Conservation (phyloP, 1,140 invertebrate species). For the Sycobia sp. region DNA sequence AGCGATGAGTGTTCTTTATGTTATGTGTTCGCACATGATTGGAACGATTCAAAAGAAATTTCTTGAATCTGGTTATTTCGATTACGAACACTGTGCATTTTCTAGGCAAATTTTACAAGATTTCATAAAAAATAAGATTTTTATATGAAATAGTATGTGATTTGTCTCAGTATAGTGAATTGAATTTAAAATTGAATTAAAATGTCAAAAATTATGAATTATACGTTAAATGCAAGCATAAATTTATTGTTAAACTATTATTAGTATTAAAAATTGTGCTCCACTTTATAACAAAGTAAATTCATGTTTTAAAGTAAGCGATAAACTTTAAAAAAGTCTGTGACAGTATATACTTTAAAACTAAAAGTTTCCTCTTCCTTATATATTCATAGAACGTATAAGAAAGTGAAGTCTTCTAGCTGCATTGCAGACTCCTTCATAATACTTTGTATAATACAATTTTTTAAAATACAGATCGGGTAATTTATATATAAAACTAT, state of each 20-base stretch:
- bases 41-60: no score
- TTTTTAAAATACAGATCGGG: constrained; percentile 9
- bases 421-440: neutral
- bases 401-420: neutral
- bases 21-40: no score
- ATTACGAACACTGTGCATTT: no score
- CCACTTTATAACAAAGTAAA: neutral
- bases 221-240: neutral
- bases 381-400: constrained; percentile 22
- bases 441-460: constrained; percentile 6
- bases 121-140: no score
- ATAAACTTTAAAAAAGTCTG: constrained; percentile 23
- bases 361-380: constrained; percentile 2
- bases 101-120: no score
- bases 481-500: neutral
- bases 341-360: constrained; percentile 1
- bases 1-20: no score
- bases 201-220: no score
- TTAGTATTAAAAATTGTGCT: neutral
- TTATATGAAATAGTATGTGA: no score
- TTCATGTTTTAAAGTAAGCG: constrained; percentile 12
- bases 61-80: no score
- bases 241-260: neutral
- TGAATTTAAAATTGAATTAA: no score
- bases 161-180: no score